These are phyloP conservation scores for Oophaga pumilio DNA, from an alignment of 2,113 vertebrate genomes.

Conservation along the genomic window DNA sequence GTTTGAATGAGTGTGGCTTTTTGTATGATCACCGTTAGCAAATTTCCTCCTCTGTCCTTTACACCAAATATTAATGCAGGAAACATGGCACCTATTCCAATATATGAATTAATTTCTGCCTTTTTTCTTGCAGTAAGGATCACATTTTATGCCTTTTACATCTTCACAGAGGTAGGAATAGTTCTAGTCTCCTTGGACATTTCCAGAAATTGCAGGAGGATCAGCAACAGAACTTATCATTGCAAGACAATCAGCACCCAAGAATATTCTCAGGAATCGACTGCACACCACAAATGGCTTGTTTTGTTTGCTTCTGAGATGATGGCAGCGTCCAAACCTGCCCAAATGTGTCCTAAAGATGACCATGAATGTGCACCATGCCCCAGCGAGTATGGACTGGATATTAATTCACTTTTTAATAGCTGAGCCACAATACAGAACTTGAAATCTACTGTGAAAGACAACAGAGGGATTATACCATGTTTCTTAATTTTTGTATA, in stretches of 20 bases:
- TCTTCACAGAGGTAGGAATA: neutral
- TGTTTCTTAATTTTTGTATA: too few relatives aligned
- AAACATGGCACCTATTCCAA: neutral
- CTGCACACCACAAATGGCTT: neutral
- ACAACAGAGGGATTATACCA: neutral
- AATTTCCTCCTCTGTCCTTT: neutral
- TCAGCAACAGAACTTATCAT: neutral
- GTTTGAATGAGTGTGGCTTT: too few relatives aligned
- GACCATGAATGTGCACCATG: neutral
- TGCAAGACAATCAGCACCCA: neutral
- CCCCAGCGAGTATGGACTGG: neutral
- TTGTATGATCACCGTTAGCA: too few relatives aligned
- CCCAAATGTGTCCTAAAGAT: neutral
- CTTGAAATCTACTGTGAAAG: conserved; percentile 1
- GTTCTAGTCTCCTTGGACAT: neutral
- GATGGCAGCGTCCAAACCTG: neutral
- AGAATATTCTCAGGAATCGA: conserved; percentile 60
- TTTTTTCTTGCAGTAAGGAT: conserved; percentile 61
- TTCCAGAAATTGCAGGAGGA: neutral
- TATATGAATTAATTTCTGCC: neutral
- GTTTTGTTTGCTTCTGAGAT: neutral
- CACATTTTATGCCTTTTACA: conserved; percentile 60
- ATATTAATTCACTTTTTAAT: neutral
- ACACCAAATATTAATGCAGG: neutral
- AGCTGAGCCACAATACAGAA: neutral